Evolutionary conservation across 2,888 invertebrate species (phyloP).

Genomic region (Altica lythri): DNA sequence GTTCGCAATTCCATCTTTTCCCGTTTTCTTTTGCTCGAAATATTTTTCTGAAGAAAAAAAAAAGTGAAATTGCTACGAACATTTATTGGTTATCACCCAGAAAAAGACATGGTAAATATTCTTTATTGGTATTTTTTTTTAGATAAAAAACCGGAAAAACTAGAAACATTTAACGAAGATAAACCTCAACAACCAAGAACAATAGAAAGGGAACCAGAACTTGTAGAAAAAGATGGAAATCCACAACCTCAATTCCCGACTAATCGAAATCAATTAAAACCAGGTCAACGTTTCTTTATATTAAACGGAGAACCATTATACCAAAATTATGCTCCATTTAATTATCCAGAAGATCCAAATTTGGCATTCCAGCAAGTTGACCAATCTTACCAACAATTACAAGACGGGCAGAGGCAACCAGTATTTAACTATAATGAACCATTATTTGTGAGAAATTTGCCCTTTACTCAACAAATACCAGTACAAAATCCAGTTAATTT

Average conservation of each 20-base stretch:
- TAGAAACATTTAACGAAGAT: conserved; percentile 52
- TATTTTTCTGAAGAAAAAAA: no score
- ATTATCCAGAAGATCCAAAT: conserved; percentile 17
- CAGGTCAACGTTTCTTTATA: conserved; percentile 64
- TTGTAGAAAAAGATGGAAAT: conserved; percentile 42
- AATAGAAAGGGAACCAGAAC: conserved; percentile 43
- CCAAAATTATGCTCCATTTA: conserved; percentile 38
- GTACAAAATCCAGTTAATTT: neutral
- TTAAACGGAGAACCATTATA: conserved; percentile 62
- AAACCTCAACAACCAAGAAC: conserved; percentile 32
- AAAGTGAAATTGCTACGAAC: no score
- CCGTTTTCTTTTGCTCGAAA: no score
- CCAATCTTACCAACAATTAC: conserved; percentile 27
- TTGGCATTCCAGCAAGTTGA: conserved; percentile 28
- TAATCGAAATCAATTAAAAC: conserved; percentile 45
- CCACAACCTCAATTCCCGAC: no score
- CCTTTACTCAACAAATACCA: conserved; percentile 3
- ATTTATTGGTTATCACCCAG: no score
- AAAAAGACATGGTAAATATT: no score
- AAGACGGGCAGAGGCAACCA: conserved; percentile 24
- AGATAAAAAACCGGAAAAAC: conserved; percentile 50
- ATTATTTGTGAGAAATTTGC: conserved; percentile 40
- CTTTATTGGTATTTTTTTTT: no score
- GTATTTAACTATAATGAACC: conserved; percentile 30
- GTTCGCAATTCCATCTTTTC: no score